Evolutionary conservation across 2,797 vertebrate species (phyloP).

Genomic region (Premnoplex brunnescens): DNA sequence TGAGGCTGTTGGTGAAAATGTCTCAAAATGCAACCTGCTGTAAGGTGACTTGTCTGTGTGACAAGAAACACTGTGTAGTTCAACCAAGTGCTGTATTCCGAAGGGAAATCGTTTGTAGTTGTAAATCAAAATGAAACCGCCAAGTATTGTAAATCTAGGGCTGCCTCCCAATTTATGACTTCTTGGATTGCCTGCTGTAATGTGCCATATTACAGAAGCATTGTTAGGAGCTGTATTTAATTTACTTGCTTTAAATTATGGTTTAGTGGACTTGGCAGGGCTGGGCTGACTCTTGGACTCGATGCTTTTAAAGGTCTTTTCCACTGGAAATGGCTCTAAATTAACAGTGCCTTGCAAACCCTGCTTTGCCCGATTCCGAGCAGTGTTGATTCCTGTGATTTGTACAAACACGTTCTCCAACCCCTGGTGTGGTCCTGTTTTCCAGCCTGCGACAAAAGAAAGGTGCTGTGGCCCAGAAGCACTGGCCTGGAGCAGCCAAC

Average conservation of each 20-base stretch:
- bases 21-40: background rate
- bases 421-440: background rate
- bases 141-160: background rate
- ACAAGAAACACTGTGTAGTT: background rate
- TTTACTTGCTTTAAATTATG: background rate
- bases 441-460: slow-evolving; percentile 86
- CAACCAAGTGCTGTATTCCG: background rate
- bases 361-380: background rate
- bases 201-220: background rate
- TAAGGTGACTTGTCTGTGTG: background rate
- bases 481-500: slow-evolving; percentile 79
- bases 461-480: slow-evolving; percentile 83
- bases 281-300: background rate
- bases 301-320: background rate
- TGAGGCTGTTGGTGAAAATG: background rate
- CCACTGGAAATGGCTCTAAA: background rate
- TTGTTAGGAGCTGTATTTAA: background rate
- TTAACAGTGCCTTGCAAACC: background rate
- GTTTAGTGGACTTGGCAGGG: background rate
- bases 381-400: background rate
- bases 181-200: background rate
- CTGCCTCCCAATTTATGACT: background rate
- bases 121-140: slow-evolving; percentile 5
- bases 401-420: background rate
- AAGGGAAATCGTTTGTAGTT: background rate